Evolutionary conservation across 2,797 vertebrate genomes (phyloP), one percentile per base, ranked within the genome.

Genomic region (Denticeps clupeoides): DNA sequence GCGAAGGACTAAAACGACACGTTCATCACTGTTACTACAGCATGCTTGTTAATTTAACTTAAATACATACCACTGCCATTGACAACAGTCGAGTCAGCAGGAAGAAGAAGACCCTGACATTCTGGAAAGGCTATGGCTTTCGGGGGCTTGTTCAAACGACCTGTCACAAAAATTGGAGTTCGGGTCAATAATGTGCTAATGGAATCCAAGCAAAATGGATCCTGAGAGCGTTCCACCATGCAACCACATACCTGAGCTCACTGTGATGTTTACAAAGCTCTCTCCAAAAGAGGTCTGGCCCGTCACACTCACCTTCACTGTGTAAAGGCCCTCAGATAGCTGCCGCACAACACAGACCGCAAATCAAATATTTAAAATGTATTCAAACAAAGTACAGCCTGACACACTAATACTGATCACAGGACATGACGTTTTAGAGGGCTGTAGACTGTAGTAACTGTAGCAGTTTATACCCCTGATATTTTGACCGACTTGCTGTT

Each of bases 231-330:
- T n/a, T n/a, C n/a, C n/a, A n/a, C n/a, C n/a, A n/a, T n/a, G n/a
- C n/a, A n/a, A n/a, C n/a, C n/a, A n/a, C 60, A 67, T 78, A 87
- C 87, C 85, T 71, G 83, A 74, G 46, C 71, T 66, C 37, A 87
- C 79, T 0, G 84, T 87, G 55, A 89, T 65, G 50, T 85, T 88
- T 42, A 83, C 67, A 61, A 76, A 73, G 51, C 71, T 74, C 75
- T 89, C 85, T 44, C 85, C 87, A 65, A 75, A 79, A 21, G 70
- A 68, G 9, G 65, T 67, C 43, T 80, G 77, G 61, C 71, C 72
- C 43, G 75, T 76, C 63, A 89, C 84, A 0, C 51, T 53, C 43
- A 87, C 77, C 73, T 66, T 81, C 64, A 89, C 73, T 50, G 58
- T 26, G 46, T 86, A 83, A 44, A 70, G 50, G 58, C 86, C 86